These are phyloP conservation scores for Epizoanthus scotinus DNA, from an alignment of 92 coral and sea anemone species.

Conservation along the genomic window DNA sequence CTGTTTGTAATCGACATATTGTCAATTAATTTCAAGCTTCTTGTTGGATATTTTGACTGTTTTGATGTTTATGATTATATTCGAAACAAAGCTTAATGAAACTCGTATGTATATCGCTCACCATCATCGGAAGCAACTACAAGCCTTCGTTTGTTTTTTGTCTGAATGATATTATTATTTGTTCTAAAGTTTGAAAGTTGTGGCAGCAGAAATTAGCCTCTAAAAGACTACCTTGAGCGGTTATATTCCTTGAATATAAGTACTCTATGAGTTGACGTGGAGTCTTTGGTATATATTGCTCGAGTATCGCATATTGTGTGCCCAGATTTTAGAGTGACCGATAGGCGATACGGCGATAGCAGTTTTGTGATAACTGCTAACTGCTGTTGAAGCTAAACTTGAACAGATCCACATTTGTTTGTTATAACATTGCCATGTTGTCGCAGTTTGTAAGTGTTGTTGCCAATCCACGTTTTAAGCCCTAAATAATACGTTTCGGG, in stretches of 20 bases:
- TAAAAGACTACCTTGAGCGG: background rate
- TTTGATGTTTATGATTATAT: constrained; percentile 28
- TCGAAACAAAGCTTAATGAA: background rate
- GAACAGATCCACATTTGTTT: background rate
- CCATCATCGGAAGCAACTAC: background rate
- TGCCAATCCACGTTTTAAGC: background rate
- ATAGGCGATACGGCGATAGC: background rate
- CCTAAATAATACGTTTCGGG: background rate
- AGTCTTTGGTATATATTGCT: constrained; percentile 20
- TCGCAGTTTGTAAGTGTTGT: background rate
- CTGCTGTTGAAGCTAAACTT: background rate
- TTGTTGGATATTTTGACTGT: constrained; percentile 21
- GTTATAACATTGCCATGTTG: background rate
- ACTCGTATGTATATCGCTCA: background rate
- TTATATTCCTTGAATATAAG: constrained; percentile 11
- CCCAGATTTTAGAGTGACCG: background rate
- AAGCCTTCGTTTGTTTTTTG: background rate
- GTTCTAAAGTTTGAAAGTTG: constrained; percentile 18
- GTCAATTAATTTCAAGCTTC: background rate
- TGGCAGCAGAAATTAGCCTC: background rate
- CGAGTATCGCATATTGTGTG: background rate
- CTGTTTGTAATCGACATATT: constrained; percentile 10
- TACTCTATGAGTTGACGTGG: constrained; percentile 7
- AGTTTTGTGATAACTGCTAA: background rate
- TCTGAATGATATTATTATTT: background rate